Conservation (phyloP, 2,797 vertebrate species). For the Karalla daura region DNA sequence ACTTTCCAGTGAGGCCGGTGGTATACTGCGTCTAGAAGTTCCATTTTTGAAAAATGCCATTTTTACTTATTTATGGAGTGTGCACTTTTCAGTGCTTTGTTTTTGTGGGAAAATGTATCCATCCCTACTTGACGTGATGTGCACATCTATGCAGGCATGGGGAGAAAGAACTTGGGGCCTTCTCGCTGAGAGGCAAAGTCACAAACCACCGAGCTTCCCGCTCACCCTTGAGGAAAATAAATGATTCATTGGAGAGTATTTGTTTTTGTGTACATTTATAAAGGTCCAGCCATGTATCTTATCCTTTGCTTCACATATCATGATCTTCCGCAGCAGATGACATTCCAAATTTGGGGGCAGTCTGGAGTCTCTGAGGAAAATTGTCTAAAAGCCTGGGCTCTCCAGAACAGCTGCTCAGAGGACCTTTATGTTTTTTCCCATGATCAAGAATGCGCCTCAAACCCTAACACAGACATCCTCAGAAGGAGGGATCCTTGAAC, state of each 20-base stretch:
- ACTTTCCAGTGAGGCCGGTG: neutral
- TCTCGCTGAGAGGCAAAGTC: too few species aligned
- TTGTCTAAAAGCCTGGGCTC: neutral
- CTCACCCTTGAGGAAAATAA: too few species aligned
- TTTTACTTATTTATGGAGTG: neutral
- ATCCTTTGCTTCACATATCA: too few species aligned
- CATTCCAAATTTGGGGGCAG: neutral
- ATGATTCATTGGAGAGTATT: too few species aligned
- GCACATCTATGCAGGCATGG: too few species aligned
- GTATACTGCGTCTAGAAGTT: neutral
- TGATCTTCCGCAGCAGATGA: neutral
- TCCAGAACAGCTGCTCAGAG: neutral
- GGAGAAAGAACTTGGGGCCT: too few species aligned
- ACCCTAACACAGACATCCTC: neutral
- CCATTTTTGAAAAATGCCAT: neutral
- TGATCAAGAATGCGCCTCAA: neutral
- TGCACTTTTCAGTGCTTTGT: neutral
- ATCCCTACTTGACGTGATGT: too few species aligned
- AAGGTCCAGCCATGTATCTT: neutral
- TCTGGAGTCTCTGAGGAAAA: neutral
- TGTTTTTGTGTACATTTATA: too few species aligned
- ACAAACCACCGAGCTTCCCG: too few species aligned
- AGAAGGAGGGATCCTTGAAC: too few species aligned
- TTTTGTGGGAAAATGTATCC: too few species aligned
- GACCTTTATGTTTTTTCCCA: neutral